Evolutionary conservation across 2,113 vertebrate species (phyloP).

Genomic region (Vombatus ursinus): DNA sequence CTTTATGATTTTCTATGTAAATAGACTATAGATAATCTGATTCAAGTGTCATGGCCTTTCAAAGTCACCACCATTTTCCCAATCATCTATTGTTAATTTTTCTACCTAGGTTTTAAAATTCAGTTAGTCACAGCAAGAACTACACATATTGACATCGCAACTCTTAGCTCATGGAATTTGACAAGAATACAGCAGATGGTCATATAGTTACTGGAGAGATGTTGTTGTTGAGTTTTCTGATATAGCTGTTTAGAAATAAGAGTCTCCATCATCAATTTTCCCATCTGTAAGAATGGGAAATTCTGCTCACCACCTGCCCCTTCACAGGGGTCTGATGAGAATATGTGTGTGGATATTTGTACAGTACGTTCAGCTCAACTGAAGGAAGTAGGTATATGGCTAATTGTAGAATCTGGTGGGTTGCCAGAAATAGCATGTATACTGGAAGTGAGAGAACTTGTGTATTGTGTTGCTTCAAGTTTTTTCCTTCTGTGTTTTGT

Average conservation of each 20-base stretch:
- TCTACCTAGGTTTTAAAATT: not conserved
- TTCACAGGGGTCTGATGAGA: constrained; percentile 29
- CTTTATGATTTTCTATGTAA: not conserved
- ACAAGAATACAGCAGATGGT: constrained; percentile 42
- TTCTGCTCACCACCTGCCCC: constrained; percentile 20
- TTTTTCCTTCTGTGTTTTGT: not conserved
- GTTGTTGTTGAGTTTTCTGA: constrained; percentile 8
- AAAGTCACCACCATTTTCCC: not conserved
- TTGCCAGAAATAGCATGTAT: constrained; percentile 9
- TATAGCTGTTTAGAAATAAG: constrained; percentile 22
- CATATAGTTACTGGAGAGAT: constrained; percentile 31
- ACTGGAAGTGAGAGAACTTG: constrained; percentile 21
- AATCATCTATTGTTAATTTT: not conserved
- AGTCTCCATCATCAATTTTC: not conserved
- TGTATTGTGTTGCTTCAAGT: not conserved
- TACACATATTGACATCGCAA: not conserved
- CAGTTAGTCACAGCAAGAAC: constrained; percentile 13
- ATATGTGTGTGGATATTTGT: not conserved
- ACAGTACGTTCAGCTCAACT: not conserved
- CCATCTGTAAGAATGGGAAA: constrained; percentile 49
- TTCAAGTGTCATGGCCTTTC: constrained; percentile 24
- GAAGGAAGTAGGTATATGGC: not conserved
- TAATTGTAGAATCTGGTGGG: constrained; percentile 26
- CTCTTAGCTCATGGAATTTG: constrained; percentile 29
- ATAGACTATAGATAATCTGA: constrained; percentile 14